Evolutionary conservation across 23 tunicate genomes (phyloP).

Genomic region (Trididemnum miniatum): DNA sequence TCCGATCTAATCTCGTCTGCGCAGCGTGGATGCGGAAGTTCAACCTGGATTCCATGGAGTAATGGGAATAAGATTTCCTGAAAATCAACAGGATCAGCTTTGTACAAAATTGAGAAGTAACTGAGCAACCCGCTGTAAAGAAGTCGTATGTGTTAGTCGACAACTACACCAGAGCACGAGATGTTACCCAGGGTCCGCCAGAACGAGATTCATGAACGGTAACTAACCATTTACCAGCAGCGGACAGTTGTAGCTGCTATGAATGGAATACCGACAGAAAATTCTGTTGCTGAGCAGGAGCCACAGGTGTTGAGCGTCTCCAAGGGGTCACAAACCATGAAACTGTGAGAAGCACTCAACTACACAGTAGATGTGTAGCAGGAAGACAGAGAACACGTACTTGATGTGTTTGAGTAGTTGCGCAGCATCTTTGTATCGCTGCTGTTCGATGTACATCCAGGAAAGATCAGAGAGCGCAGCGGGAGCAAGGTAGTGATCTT

Average conservation of each 20-base stretch:
- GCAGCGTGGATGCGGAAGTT: slow-evolving; percentile 94
- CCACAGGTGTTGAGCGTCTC: neutral
- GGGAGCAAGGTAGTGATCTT: slow-evolving; percentile 91
- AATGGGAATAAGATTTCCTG: slow-evolving; percentile 89
- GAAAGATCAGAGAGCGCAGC: slow-evolving; percentile 77
- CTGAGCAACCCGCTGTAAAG: neutral
- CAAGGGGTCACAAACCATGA: neutral
- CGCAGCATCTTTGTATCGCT: slow-evolving; percentile 57
- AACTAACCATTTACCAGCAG: too few species aligned
- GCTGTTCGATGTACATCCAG: slow-evolving; percentile 81
- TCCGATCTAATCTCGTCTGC: slow-evolving; percentile 50
- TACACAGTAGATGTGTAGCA: neutral
- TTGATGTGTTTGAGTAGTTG: slow-evolving; percentile 46
- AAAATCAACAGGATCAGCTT: neutral
- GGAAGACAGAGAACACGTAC: slow-evolving; percentile 22
- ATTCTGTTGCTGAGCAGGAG: too few species aligned
- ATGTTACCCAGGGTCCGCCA: too few species aligned
- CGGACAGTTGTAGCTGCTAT: too few species aligned
- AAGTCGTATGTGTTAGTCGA: neutral
- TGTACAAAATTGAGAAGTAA: neutral
- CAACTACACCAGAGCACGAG: neutral
- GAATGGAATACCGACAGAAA: too few species aligned
- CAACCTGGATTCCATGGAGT: slow-evolving; percentile 83
- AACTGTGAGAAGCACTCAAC: too few species aligned
- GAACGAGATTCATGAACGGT: too few species aligned